A percentile compares a stretch with the other conserved stretches of the same genome.
Evolutionary conservation across 2,113 vertebrate genomes (phyloP).

Genomic region (Atlantisia rogersi): DNA sequence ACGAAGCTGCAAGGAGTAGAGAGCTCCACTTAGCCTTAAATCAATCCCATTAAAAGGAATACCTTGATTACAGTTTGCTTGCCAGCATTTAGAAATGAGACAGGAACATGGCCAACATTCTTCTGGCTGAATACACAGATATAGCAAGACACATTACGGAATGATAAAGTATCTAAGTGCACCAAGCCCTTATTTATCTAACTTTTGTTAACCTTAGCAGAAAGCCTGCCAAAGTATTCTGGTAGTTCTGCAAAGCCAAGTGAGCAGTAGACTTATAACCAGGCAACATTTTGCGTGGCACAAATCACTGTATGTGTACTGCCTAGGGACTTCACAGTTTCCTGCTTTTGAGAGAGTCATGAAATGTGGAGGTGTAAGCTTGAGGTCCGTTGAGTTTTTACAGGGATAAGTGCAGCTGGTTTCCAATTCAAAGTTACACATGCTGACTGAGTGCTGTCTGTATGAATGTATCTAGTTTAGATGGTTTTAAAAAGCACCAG

Average conservation of each 20-base stretch:
- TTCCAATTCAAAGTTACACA: not conserved
- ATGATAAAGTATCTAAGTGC: slow-evolving; percentile 43
- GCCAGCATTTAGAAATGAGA: slow-evolving; percentile 42
- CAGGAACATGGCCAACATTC: slow-evolving; percentile 36
- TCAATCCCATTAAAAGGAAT: slow-evolving; percentile 47
- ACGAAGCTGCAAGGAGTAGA: not conserved
- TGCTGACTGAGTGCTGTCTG: not conserved
- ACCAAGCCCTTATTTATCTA: slow-evolving; percentile 47
- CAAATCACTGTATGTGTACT: not conserved
- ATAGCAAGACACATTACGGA: not conserved
- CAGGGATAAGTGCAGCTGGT: not conserved
- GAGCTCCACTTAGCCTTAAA: not conserved
- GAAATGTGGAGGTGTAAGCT: not conserved
- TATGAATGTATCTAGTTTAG: not conserved
- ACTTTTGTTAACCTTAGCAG: slow-evolving; percentile 53
- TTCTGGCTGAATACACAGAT: slow-evolving; percentile 38
- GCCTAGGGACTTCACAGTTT: not conserved
- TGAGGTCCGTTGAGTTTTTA: not conserved
- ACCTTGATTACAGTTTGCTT: slow-evolving; percentile 27
- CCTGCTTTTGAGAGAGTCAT: slow-evolving; percentile 10
- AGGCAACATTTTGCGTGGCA: not conserved
- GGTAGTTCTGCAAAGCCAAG: slow-evolving; percentile 9
- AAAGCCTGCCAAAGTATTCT: slow-evolving; percentile 44
- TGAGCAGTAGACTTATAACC: not conserved
- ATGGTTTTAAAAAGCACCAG: not conserved